Evolutionary conservation across 2,888 invertebrate genomes (phyloP), one percentile per base, ranked within the genome.

Genomic region (Meandrusa payeni): DNA sequence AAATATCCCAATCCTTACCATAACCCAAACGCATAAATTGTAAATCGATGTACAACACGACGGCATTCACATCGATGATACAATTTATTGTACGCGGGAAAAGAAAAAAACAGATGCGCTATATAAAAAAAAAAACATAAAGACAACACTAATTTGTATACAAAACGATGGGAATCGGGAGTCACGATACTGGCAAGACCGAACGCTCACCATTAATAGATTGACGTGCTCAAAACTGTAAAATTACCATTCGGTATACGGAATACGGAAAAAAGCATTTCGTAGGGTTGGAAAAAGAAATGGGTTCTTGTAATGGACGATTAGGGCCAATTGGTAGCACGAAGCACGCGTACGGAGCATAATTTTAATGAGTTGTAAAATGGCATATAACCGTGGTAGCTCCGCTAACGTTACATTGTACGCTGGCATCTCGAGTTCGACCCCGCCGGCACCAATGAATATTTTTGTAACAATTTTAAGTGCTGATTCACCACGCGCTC

Each of bases 161-260:
- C 58, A 58, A 57, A 62, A 59, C 51, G 51, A 51, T 57, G 43
- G 20, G 59, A 60, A 60, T 52, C 55, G 54, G n/a, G n/a, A 79
- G 85, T 85, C 86, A 86, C 86, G 86, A 74, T 79, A 68, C 57
- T 23, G 56, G 59, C 64, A 61, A 69, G 67, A 63, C 65, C 60
- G 58, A 69, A 63, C 64, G 63, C 63, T 69, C 69, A 72, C 77
- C 74, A 75, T 76, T 79, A 80, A 83, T 77, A 78, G 77, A 81
- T 76, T 85, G 82, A 76, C 86, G 85, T 83, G 83, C 74, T 79
- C 76, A 71, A 78, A 82, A 85, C 85, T 85, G 82, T 83, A 77
- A 83, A 82, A 83, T 83, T 79, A 78, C 76, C 79, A 83, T 85
- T 78, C 59, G 57, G 54, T 70, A 73, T 75, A 65, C n/a, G 66